Evolutionary conservation across 2,888 invertebrate genomes (phyloP), one percentile per base, ranked within the genome.

Genomic region (Dryobota labecula): DNA sequence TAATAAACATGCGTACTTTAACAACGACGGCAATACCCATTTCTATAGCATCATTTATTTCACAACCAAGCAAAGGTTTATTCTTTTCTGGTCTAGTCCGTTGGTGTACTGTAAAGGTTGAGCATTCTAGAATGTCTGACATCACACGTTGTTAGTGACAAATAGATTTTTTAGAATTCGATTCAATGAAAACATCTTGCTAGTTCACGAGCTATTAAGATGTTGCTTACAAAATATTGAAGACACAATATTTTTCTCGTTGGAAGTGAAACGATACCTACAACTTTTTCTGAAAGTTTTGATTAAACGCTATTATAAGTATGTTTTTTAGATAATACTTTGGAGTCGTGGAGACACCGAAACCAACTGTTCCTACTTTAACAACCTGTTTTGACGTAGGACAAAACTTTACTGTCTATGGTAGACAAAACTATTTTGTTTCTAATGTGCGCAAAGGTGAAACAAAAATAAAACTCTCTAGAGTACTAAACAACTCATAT

Each of bases 401-500:
- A n/a, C 8, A 20, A 60, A 8, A 27, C 4, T 27, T 27, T 60
- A 20, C 18, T 20, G 20, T 60, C 20, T 15, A 43, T 5, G 13
- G 8, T n/a, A n/a, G 30, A n/a, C n/a, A 1, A 45, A 61, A 9
- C 3, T 30, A 18, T 30, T 67, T 67, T 49, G n/a, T 49, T 67
- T 6, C 9, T 41, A 64, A 65, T 30, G 13, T 41, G 15, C 11
- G 13, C 36, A 30, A 38, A 24, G 2, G 8, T 1, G 1, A 43
- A 36, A 74, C 18, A 43, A 30, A 49, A 43, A 36, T 43, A 30
- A 57, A 49, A 49, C 30, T 30, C 45, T 7, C 60, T 18, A 18
- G 18, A 36, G 30, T 53, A 56, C 41, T 30, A 67, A 45, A 57
- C 56, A 68, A 70, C 33, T 61, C 56, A 51, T 54, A 45, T 45